Conservation (phyloP, 2,888 invertebrate species). For the Plagodis pulveraria region DNA sequence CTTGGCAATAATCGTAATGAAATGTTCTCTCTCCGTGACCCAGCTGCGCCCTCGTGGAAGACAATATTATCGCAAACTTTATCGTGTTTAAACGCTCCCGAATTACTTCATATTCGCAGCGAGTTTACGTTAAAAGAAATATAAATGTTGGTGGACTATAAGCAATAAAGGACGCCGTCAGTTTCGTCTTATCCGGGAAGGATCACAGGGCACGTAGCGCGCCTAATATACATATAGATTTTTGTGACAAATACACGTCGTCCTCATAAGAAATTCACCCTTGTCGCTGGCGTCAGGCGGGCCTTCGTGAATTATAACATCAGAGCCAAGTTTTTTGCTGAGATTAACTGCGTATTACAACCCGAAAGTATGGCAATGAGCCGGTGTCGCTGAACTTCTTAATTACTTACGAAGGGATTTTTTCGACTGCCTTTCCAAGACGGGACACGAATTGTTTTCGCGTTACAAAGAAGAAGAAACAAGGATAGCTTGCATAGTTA, state of each 20-base stretch:
- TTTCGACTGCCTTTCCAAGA: slow-evolving; percentile 53
- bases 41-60: slow-evolving; percentile 55
- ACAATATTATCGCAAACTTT: slow-evolving; percentile 63
- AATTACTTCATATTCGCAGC: slow-evolving; percentile 54
- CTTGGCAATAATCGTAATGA: slow-evolving; percentile 72
- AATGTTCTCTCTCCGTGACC: slow-evolving; percentile 62
- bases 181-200: slow-evolving; percentile 44
- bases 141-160: slow-evolving; percentile 44
- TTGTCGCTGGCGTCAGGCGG: slow-evolving; percentile 64
- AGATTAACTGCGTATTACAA: slow-evolving; percentile 79
- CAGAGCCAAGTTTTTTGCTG: slow-evolving; percentile 71
- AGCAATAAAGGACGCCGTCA: slow-evolving; percentile 47
- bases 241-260: slow-evolving; percentile 68
- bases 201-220: slow-evolving; percentile 43
- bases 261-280: slow-evolving; percentile 75
- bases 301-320: slow-evolving; percentile 74
- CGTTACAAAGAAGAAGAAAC: slow-evolving; percentile 53
- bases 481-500: slow-evolving; percentile 57
- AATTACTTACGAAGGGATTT: slow-evolving; percentile 72
- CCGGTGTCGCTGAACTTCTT: slow-evolving; percentile 72
- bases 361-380: slow-evolving; percentile 77
- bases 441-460: slow-evolving; percentile 58
- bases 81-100: slow-evolving; percentile 56
- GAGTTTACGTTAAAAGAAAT: slow-evolving; percentile 47
- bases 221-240: slow-evolving; percentile 61